Percentiles rank a stretch among this genome's conserved stretches.
These are phyloP conservation scores for Caradrina kadenii DNA, from an alignment of 2,888 invertebrate genomes.

Conservation along the genomic window DNA sequence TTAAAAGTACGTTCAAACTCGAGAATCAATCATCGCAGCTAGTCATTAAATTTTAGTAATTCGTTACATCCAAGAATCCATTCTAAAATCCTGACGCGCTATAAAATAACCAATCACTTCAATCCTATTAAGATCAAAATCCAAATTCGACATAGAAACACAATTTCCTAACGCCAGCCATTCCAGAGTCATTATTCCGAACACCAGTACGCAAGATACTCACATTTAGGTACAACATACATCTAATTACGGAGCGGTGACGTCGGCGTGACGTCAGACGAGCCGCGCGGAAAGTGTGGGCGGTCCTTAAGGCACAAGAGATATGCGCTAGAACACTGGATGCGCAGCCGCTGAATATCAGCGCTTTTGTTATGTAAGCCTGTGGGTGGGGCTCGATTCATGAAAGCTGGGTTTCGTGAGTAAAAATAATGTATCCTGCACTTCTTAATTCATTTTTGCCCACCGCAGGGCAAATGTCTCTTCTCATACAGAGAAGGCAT, in stretches of 20 bases:
- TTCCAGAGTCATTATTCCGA: slow-evolving; percentile 38
- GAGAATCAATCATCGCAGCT: no score
- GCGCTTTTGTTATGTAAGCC: slow-evolving; percentile 53
- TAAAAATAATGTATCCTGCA: no score
- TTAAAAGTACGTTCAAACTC: no score
- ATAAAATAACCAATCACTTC: background rate
- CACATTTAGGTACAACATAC: slow-evolving; percentile 49
- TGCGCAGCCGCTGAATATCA: slow-evolving; percentile 31
- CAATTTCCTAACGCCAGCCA: slow-evolving; percentile 20
- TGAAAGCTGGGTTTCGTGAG: slow-evolving; percentile 20
- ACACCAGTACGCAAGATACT: slow-evolving; percentile 36
- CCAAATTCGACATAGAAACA: slow-evolving; percentile 34
- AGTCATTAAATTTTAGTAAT: no score
- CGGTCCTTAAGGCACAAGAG: slow-evolving; percentile 32
- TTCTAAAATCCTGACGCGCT: background rate
- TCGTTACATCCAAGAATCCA: no score
- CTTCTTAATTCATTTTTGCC: no score
- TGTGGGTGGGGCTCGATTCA: slow-evolving; percentile 53
- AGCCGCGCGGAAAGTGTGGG: slow-evolving; percentile 56
- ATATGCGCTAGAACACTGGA: slow-evolving; percentile 20
- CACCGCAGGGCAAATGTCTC: no score
- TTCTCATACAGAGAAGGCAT: no score
- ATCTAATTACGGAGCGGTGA: slow-evolving; percentile 60
- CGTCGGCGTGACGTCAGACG: slow-evolving; percentile 55
- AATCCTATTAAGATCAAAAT: slow-evolving; percentile 1